A percentile compares a stretch with the other conserved stretches of the same genome.
Evolutionary conservation across 1,140 invertebrate genomes (phyloP).

Genomic region (Homarus americanus): DNA sequence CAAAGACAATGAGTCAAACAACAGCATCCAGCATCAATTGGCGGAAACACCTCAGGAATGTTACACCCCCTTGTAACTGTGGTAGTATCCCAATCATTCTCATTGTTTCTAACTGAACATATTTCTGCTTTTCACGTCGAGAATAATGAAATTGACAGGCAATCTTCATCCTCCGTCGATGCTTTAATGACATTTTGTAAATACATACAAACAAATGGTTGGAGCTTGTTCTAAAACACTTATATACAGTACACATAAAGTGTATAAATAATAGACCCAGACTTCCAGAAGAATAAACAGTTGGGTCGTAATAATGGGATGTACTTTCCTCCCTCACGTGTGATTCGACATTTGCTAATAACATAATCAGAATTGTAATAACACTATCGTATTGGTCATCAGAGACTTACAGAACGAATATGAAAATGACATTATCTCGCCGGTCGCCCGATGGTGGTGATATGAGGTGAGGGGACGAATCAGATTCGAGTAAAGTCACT

Average conservation of each 20-base stretch:
- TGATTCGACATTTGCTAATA: constrained; percentile 50
- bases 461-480: constrained; percentile 16
- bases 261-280: background rate
- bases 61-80: background rate
- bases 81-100: background rate
- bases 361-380: constrained; percentile 59
- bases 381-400: constrained; percentile 58
- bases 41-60: background rate
- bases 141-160: no score
- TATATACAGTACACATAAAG: no score
- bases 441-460: no score
- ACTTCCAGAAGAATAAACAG: background rate
- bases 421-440: constrained; percentile 26
- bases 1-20: no score
- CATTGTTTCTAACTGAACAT: background rate
- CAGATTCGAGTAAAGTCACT: background rate
- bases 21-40: no score
- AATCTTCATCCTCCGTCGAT: no score
- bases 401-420: constrained; percentile 53
- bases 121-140: background rate
- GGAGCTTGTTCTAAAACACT: no score
- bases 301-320: background rate
- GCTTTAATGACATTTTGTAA: no score
- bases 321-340: background rate
- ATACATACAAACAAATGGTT: no score